phyloP scores from a whole-genome alignment of 30 jellyfish, hydroid and myxozoan species.

The Hydra vulgaris region DNA sequence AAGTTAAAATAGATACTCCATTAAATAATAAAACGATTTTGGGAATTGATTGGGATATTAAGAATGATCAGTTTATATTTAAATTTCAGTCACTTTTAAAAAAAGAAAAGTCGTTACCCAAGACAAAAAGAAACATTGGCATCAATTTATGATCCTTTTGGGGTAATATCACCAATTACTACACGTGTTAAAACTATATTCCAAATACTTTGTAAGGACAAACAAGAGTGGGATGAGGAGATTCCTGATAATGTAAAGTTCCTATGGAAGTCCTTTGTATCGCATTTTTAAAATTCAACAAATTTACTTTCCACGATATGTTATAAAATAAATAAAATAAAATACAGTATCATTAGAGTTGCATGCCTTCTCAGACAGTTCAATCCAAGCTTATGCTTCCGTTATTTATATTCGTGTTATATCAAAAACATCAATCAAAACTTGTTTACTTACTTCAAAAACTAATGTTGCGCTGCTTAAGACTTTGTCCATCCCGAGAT shows the following conservation, averaged over 20 bases:
- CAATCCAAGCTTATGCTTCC: background rate
- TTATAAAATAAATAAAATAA: too few relatives aligned
- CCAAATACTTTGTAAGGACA: slow-evolving; percentile 4
- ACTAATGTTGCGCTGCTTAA: background rate
- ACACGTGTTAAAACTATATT: background rate
- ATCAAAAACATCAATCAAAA: background rate
- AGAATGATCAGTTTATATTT: background rate
- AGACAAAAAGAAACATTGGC: background rate
- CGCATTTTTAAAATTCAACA: background rate
- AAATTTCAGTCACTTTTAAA: background rate
- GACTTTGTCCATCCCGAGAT: background rate
- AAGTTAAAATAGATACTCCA: background rate
- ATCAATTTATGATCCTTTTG: slow-evolving; percentile 9
- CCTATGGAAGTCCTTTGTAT: background rate
- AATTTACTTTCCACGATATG: background rate
- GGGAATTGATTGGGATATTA: background rate
- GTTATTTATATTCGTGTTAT: background rate
- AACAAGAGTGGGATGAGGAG: background rate
- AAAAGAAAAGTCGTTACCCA: background rate
- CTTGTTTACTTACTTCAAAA: background rate
- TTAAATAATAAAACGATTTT: background rate
- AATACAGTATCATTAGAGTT: background rate
- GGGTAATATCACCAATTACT: slow-evolving; percentile 14
- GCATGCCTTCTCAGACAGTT: background rate
- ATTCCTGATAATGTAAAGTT: background rate